phyloP scores from a whole-genome alignment of 2,797 vertebrate species.

The Sebastes itinus region DNA sequence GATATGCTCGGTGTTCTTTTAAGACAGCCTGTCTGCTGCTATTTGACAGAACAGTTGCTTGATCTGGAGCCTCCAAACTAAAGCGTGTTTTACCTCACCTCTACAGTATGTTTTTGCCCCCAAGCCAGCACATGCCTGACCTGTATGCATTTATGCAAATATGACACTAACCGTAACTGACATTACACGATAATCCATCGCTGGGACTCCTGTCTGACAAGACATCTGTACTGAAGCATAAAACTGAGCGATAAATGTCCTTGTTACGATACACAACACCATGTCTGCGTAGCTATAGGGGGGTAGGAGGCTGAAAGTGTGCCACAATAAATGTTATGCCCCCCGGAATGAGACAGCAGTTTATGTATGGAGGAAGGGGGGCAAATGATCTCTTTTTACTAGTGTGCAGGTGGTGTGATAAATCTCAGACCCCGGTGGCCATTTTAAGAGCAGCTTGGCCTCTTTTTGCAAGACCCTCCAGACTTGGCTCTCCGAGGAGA shows the following conservation, averaged over 20 bases:
- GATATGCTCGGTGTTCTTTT: constrained; percentile 43
- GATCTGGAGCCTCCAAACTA: constrained; percentile 4
- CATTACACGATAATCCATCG: constrained; percentile 12
- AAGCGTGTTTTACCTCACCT: not conserved
- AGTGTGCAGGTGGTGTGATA: constrained; percentile 73
- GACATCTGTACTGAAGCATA: constrained; percentile 45
- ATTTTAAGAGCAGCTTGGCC: constrained; percentile 77
- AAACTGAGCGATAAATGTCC: constrained; percentile 30
- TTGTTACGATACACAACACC: constrained; percentile 7
- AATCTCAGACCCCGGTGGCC: constrained; percentile 61
- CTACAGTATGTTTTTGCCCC: not conserved
- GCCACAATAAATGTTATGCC: constrained; percentile 53
- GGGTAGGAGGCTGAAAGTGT: constrained; percentile 38
- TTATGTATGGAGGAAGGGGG: constrained; percentile 62
- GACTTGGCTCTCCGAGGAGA: constrained; percentile 37
- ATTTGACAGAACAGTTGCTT: constrained; percentile 15
- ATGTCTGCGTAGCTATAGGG: not conserved
- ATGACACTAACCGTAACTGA: constrained; percentile 27
- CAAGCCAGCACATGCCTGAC: constrained; percentile 1
- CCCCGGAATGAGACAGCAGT: constrained; percentile 50
- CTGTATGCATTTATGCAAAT: constrained; percentile 26
- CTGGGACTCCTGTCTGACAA: constrained; percentile 21
- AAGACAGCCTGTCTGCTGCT: constrained; percentile 25
- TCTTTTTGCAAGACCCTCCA: constrained; percentile 60
- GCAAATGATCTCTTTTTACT: constrained; percentile 73